Conservation (phyloP, 2,888 invertebrate genomes). For the Cepaea hortensis region DNA sequence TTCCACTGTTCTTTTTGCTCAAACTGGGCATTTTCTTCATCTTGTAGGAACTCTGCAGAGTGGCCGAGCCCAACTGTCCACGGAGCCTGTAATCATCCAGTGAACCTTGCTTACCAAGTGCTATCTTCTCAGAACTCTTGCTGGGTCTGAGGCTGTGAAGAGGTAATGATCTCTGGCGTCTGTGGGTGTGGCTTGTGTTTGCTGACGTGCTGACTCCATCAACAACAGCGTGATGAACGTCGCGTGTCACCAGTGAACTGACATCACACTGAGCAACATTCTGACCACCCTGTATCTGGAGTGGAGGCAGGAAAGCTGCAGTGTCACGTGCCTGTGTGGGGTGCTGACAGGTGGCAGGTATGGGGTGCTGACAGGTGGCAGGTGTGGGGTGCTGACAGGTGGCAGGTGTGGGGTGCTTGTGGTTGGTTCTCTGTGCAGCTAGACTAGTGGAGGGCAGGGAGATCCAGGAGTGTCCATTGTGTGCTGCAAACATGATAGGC, state of each 20-base stretch:
- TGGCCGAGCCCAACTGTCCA: neutral
- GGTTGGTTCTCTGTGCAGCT: neutral
- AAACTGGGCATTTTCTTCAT: neutral
- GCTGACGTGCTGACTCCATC: neutral
- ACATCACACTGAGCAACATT: neutral
- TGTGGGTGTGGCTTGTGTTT: slow-evolving; percentile 6
- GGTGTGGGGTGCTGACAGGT: neutral
- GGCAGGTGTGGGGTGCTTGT: neutral
- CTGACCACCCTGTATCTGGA: neutral
- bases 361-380: neutral
- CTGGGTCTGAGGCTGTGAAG: neutral
- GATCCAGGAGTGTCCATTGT: neutral
- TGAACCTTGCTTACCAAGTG: neutral
- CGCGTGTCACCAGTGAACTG: neutral
- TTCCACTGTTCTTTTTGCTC: neutral
- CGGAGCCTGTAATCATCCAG: neutral
- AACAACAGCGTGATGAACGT: neutral
- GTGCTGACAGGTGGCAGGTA: neutral
- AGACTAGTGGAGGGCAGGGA: neutral
- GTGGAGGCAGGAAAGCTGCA: neutral
- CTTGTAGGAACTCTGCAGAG: neutral
- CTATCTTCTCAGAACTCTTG: slow-evolving; percentile 13
- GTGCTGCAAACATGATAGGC: neutral
- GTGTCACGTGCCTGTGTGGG: neutral
- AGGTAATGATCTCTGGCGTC: slow-evolving; percentile 32